phyloP scores from a whole-genome alignment of 2,888 invertebrate species.

The Leptura quadrifasciata region DNA sequence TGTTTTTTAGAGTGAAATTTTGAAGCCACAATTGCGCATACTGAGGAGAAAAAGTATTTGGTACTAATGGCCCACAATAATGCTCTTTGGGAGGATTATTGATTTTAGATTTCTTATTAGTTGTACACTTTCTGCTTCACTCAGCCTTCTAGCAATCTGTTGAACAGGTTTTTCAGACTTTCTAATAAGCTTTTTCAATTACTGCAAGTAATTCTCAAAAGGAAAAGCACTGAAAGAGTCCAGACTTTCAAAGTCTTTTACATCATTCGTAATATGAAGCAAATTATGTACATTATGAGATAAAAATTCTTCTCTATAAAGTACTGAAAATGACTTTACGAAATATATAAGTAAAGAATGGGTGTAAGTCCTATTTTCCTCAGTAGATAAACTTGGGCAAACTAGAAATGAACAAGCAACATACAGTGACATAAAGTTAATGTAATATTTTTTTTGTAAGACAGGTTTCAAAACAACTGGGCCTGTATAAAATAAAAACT shows the following conservation, averaged over 20 bases:
- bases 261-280: slow-evolving; percentile 48
- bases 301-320: slow-evolving; percentile 29
- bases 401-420: background rate
- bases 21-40: background rate
- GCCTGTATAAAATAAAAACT: slow-evolving; percentile 47
- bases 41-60: slow-evolving; percentile 3
- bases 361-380: background rate
- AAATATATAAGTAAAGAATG: background rate
- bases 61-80: slow-evolving; percentile 5
- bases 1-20: slow-evolving; percentile 9
- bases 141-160: background rate
- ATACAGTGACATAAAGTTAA: background rate
- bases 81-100: background rate
- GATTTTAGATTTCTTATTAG: background rate
- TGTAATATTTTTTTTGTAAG: background rate
- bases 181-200: slow-evolving; percentile 32
- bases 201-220: slow-evolving; percentile 46
- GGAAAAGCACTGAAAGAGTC: slow-evolving; percentile 45
- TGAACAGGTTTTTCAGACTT: slow-evolving; percentile 32
- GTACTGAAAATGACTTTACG: background rate
- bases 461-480: background rate
- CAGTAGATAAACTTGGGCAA: background rate
- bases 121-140: background rate
- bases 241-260: slow-evolving; percentile 37
- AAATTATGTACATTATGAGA: slow-evolving; percentile 47